phyloP scores from a whole-genome alignment of 2,888 invertebrate species.

The Hyppa rectilinea region DNA sequence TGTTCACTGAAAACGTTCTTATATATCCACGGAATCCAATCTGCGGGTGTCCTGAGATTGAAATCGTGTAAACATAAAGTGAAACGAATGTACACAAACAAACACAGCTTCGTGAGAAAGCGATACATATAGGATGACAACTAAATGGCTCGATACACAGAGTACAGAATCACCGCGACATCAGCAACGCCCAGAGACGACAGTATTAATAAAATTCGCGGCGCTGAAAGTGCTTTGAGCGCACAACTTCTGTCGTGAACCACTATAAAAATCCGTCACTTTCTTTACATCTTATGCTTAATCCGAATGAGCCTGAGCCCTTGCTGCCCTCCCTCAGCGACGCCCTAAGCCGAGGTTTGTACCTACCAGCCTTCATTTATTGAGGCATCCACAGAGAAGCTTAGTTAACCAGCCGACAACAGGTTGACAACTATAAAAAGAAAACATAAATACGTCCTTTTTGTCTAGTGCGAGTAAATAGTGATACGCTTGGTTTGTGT shows the following conservation, averaged over 20 bases:
- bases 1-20: conserved; percentile 47
- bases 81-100: conserved; percentile 69
- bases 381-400: too few relatives aligned
- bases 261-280: too few relatives aligned
- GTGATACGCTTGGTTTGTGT: neutral
- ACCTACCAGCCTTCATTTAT: too few relatives aligned
- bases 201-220: neutral
- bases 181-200: neutral
- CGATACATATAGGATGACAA: conserved; percentile 61
- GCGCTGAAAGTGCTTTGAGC: neutral
- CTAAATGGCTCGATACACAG: conserved; percentile 52
- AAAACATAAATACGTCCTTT: too few relatives aligned
- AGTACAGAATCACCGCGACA: neutral
- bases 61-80: conserved; percentile 70
- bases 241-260: neutral
- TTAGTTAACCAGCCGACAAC: too few relatives aligned
- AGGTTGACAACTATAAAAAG: too few relatives aligned
- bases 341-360: too few relatives aligned
- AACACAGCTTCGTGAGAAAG: conserved; percentile 43
- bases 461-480: neutral
- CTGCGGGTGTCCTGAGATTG: conserved; percentile 65
- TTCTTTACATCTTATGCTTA: too few relatives aligned
- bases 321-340: too few relatives aligned
- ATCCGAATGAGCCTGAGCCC: too few relatives aligned
- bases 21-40: conserved; percentile 65